A percentile compares a stretch with the other conserved stretches of the same genome.
Conservation (phyloP, 2,888 invertebrate species). For the Scaptomyza flava region DNA sequence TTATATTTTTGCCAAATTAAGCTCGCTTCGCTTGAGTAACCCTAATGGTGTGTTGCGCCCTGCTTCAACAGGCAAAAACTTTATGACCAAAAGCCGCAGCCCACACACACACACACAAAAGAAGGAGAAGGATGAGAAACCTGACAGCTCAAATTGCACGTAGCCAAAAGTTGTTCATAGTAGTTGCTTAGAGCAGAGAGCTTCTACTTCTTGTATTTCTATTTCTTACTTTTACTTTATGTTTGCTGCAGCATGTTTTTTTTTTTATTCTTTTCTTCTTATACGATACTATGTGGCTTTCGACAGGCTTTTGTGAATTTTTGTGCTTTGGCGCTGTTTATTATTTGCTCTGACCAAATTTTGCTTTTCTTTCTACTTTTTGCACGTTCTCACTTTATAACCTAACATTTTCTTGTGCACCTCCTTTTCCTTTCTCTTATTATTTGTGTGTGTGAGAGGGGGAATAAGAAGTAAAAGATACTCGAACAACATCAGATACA, state of each 20-base stretch:
- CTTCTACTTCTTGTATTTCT: conserved; percentile 40
- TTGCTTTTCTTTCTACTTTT: conserved; percentile 72
- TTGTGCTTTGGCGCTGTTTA: conserved; percentile 63
- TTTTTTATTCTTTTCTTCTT: conserved; percentile 1
- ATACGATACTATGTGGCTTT: background rate
- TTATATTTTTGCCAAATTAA: background rate
- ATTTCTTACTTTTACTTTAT: conserved; percentile 35
- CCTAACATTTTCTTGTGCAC: conserved; percentile 53
- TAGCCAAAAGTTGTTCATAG: conserved; percentile 67
- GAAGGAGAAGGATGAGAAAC: conserved; percentile 35
- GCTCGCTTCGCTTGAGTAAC: conserved; percentile 33
- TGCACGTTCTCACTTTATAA: conserved; percentile 79
- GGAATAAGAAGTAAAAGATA: conserved; percentile 13
- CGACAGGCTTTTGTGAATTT: conserved; percentile 61
- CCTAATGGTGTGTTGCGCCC: conserved; percentile 45
- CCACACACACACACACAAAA: conserved; percentile 19
- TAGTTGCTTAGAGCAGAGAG: conserved; percentile 27
- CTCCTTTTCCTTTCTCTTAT: too few species aligned
- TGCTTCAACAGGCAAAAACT: conserved; percentile 69
- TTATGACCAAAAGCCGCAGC: conserved; percentile 72
- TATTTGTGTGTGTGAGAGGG: conserved; percentile 44
- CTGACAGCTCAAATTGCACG: conserved; percentile 76
- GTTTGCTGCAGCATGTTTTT: conserved; percentile 17
- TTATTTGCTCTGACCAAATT: conserved; percentile 74
- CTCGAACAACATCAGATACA: conserved; percentile 30